phyloP scores from a whole-genome alignment of 2,113 vertebrate species.

The Megalops atlanticus region DNA sequence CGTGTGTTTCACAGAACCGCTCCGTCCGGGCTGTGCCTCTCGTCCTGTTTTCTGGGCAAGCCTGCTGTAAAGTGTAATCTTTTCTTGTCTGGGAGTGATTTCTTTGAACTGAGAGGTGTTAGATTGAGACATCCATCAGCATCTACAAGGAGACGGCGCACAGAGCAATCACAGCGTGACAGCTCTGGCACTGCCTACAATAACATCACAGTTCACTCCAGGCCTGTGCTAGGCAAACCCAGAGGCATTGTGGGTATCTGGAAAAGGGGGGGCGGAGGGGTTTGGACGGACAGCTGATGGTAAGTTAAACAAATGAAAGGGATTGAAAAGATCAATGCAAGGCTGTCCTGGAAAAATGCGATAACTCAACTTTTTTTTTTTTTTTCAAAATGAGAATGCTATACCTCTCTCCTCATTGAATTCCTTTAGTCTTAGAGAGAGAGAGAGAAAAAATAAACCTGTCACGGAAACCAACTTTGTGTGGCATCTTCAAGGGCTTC shows the following conservation, averaged over 20 bases:
- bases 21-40: neutral
- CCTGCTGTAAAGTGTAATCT: conserved; percentile 25
- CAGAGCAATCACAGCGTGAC: conserved; percentile 20
- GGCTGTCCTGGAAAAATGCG: neutral
- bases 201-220: conserved; percentile 20
- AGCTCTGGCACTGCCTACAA: conserved; percentile 28
- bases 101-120: conserved; percentile 28
- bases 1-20: neutral
- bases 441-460: neutral
- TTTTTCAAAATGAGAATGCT: neutral
- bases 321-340: neutral
- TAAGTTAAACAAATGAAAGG: neutral
- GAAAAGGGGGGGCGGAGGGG: neutral
- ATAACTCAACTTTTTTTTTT: neutral
- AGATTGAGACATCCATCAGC: conserved; percentile 41
- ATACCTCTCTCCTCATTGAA: neutral
- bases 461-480: neutral
- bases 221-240: neutral
- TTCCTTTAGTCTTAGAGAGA: neutral
- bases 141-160: conserved; percentile 23
- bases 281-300: neutral
- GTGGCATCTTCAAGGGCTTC: neutral
- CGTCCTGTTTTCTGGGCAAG: neutral
- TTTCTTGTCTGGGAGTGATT: conserved; percentile 32
- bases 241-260: neutral